Conservation (phyloP, 2,797 vertebrate genomes). For the Poecile montanus region DNA sequence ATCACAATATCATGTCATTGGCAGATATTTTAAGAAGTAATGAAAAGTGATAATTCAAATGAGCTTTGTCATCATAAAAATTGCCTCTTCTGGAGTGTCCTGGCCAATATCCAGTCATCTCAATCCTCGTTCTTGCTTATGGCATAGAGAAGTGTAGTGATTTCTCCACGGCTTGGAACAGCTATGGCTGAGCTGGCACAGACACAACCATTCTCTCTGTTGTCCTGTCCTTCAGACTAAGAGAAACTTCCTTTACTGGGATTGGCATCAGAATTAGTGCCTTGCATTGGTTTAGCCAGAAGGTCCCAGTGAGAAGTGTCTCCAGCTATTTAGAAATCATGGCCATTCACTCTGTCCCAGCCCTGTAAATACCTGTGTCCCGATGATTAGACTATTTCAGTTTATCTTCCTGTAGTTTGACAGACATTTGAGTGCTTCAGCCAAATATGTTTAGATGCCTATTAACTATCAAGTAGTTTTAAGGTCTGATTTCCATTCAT, state of each 20-base stretch:
- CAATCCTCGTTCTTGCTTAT: neutral
- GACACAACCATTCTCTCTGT: accelerated
- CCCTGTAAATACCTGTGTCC: neutral
- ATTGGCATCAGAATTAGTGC: neutral
- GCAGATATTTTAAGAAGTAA: neutral
- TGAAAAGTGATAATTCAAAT: neutral
- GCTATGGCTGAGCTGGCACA: neutral
- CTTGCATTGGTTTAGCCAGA: neutral
- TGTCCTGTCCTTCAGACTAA: neutral
- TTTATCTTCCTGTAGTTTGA: neutral
- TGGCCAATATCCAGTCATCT: neutral
- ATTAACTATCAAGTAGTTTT: neutral
- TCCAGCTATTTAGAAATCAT: neutral
- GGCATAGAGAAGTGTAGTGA: neutral
- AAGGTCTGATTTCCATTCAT: neutral
- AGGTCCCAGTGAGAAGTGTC: neutral
- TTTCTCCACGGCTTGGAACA: neutral
- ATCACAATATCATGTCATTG: accelerated
- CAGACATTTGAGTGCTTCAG: neutral
- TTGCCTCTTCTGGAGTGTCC: neutral
- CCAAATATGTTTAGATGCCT: neutral
- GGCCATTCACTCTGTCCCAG: accelerated
- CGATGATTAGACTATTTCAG: neutral
- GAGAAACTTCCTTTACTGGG: neutral
- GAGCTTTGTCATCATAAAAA: neutral